Evolutionary conservation across 2,113 vertebrate genomes (phyloP).

Genomic region (Speoplatyrhinus poulsoni): DNA sequence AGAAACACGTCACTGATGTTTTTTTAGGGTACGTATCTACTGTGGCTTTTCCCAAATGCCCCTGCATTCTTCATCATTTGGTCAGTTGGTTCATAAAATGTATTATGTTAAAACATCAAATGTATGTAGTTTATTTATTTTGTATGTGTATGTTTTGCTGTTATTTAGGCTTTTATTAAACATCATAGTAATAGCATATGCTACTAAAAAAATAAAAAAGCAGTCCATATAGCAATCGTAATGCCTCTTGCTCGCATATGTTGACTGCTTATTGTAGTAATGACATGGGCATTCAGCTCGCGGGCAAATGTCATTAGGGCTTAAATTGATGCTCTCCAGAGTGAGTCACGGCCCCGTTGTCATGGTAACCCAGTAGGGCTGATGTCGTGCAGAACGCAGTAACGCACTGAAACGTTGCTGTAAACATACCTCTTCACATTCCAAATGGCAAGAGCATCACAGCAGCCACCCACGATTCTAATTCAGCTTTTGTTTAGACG

Average conservation of each 20-base stretch:
- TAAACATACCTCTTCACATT: background rate
- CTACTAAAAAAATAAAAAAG: too few species aligned
- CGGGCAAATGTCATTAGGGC: conserved; percentile 73
- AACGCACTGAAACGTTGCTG: background rate
- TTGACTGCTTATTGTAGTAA: conserved; percentile 44
- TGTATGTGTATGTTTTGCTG: too few species aligned
- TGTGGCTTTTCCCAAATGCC: conserved; percentile 31
- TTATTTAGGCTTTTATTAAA: too few species aligned
- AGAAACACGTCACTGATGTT: conserved; percentile 53
- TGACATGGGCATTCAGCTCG: conserved; percentile 66
- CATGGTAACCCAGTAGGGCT: conserved; percentile 68
- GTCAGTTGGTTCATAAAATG: background rate
- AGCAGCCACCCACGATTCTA: too few species aligned
- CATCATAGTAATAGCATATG: too few species aligned
- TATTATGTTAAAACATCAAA: too few species aligned
- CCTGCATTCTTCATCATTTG: conserved; percentile 4
- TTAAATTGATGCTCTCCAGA: conserved; percentile 65
- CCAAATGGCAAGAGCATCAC: too few species aligned
- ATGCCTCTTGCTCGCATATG: conserved; percentile 12
- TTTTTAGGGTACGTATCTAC: conserved; percentile 4
- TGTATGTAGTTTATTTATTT: too few species aligned
- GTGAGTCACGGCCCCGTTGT: conserved; percentile 76
- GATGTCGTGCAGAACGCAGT: conserved; percentile 29
- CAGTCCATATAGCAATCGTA: background rate
- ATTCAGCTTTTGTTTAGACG: too few species aligned